A percentile compares a stretch with the other conserved stretches of the same genome.
Evolutionary conservation across 2,888 invertebrate species (phyloP).

Genomic region (Diarsia mendica): DNA sequence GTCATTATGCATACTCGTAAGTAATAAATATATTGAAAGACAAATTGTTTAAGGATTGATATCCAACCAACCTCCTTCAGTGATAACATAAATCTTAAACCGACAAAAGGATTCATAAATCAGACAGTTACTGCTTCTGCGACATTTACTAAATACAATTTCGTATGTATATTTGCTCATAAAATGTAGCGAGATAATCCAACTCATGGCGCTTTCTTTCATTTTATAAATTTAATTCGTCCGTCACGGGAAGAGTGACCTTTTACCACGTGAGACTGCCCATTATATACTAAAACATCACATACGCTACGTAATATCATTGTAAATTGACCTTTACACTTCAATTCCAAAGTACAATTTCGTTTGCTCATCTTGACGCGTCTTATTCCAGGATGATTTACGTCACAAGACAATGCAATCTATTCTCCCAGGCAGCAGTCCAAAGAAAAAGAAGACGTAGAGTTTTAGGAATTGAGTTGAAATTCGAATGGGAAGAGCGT

Average conservation of each 20-base stretch:
- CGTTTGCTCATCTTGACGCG: constrained; percentile 64
- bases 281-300: constrained; percentile 59
- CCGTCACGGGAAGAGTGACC: constrained; percentile 82
- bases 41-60: background rate
- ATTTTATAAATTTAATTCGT: constrained; percentile 80
- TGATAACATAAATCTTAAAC: constrained; percentile 11
- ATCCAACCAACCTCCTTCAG: background rate
- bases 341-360: constrained; percentile 68
- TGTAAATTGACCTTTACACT: constrained; percentile 65
- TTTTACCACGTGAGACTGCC: constrained; percentile 79
- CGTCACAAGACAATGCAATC: constrained; percentile 88
- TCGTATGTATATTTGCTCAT: constrained; percentile 39
- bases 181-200: constrained; percentile 59
- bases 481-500: constrained; percentile 50
- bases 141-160: constrained; percentile 34
- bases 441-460: constrained; percentile 63
- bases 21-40: background rate
- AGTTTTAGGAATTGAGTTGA: constrained; percentile 61
- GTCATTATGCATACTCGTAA: background rate
- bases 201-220: constrained; percentile 61
- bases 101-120: constrained; percentile 30
- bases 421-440: constrained; percentile 75
- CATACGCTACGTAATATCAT: constrained; percentile 45
- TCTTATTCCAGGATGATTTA: constrained; percentile 85
- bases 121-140: constrained; percentile 24